phyloP scores from a whole-genome alignment of 2,797 vertebrate species.

The Sebastiscus albofasciatus region DNA sequence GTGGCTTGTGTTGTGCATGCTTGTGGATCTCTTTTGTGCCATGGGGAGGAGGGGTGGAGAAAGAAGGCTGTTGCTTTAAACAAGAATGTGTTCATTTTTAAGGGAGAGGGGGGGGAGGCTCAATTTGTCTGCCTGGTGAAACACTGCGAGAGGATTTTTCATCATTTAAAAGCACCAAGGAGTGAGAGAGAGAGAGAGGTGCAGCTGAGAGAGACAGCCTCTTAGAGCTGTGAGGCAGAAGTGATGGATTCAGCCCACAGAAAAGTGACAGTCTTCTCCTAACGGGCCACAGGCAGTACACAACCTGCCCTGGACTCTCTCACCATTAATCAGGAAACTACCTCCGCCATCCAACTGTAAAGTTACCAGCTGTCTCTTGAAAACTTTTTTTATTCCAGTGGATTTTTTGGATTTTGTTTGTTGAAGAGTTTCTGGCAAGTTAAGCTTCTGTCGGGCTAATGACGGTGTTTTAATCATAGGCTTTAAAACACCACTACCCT shows the following conservation, averaged over 20 bases:
- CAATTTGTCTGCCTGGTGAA: constrained; percentile 74
- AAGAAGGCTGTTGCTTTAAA: constrained; percentile 74
- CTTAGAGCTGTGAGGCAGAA: constrained; percentile 79
- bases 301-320: constrained; percentile 62
- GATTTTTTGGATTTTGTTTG: constrained; percentile 47
- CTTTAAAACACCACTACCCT: constrained; percentile 37
- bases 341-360: constrained; percentile 32
- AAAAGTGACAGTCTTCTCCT: constrained; percentile 79
- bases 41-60: constrained; percentile 79
- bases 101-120: constrained; percentile 67
- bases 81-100: constrained; percentile 77
- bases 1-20: constrained; percentile 69
- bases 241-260: constrained; percentile 79
- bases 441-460: constrained; percentile 41
- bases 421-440: constrained; percentile 48
- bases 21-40: constrained; percentile 79
- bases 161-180: constrained; percentile 73
- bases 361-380: constrained; percentile 29
- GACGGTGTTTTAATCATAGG: constrained; percentile 56
- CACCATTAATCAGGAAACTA: constrained; percentile 62
- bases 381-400: constrained; percentile 35
- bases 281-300: constrained; percentile 69
- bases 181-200: constrained; percentile 62
- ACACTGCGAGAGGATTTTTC: constrained; percentile 72
- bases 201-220: constrained; percentile 77